Evolutionary conservation across 2,797 vertebrate species (phyloP).

Genomic region (Ambastaia sidthimunki): DNA sequence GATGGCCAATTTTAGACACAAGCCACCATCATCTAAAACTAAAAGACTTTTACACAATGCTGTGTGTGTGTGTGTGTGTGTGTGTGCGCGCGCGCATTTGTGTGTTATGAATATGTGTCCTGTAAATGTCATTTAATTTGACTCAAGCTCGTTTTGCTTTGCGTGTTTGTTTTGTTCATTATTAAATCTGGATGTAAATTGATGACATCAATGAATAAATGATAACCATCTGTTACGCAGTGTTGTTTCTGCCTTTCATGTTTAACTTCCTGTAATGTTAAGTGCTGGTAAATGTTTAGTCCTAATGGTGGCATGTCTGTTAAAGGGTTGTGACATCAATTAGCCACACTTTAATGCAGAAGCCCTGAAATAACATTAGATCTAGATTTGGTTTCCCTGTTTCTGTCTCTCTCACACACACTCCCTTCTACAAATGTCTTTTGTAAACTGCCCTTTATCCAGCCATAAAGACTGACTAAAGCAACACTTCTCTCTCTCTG

Average conservation of each 20-base stretch:
- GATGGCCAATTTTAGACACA: slow-evolving; percentile 40
- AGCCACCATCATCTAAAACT: slow-evolving; percentile 34
- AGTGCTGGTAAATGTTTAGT: slow-evolving; percentile 80
- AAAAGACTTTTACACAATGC: slow-evolving; percentile 45
- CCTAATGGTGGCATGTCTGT: slow-evolving; percentile 73
- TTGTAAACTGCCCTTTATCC: slow-evolving; percentile 14
- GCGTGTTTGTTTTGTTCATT: slow-evolving; percentile 67
- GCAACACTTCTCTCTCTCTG: slow-evolving; percentile 58
- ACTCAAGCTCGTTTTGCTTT: slow-evolving; percentile 65
- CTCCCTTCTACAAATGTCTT: slow-evolving; percentile 15
- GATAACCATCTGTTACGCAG: slow-evolving; percentile 63
- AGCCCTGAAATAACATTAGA: slow-evolving; percentile 42
- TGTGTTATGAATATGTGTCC: slow-evolving; percentile 51
- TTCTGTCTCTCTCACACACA: slow-evolving; percentile 11
- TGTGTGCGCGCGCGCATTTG: background rate
- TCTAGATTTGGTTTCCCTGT: background rate
- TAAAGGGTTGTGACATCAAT: slow-evolving; percentile 81
- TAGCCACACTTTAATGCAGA: slow-evolving; percentile 66
- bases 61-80: slow-evolving; percentile 47
- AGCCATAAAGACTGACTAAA: slow-evolving; percentile 59
- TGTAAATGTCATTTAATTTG: slow-evolving; percentile 62
- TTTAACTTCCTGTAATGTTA: slow-evolving; percentile 66
- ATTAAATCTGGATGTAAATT: slow-evolving; percentile 71
- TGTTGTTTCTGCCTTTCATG: slow-evolving; percentile 70
- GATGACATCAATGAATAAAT: slow-evolving; percentile 72